phyloP scores from a whole-genome alignment of 2,888 invertebrate genomes.

The Oxyscelio sp. region DNA sequence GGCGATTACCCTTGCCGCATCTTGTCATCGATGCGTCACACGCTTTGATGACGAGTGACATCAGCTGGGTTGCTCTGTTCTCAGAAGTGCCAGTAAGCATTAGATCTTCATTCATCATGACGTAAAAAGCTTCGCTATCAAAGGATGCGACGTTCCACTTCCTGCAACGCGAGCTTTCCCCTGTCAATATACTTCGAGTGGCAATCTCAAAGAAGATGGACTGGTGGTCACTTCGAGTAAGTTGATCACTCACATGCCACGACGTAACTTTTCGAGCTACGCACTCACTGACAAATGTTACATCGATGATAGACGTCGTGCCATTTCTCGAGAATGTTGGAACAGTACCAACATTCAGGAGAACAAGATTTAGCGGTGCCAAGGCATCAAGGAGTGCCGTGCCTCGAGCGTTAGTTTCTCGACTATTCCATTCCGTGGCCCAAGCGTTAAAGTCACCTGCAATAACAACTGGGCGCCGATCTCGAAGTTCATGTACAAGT shows the following conservation, averaged over 20 bases:
- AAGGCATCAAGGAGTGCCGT: too few relatives aligned
- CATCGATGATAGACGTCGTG: not conserved
- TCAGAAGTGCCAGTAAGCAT: not conserved
- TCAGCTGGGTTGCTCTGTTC: not conserved
- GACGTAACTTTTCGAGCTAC: not conserved
- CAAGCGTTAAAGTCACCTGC: too few relatives aligned
- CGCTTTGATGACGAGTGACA: not conserved
- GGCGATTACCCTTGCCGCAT: not conserved
- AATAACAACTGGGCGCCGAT: too few relatives aligned
- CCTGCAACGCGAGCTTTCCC: not conserved
- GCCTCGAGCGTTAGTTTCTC: too few relatives aligned
- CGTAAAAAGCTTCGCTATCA: not conserved
- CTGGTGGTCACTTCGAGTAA: too few relatives aligned
- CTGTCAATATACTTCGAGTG: too few relatives aligned
- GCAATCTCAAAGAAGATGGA: too few relatives aligned
- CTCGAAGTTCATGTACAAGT: too few relatives aligned
- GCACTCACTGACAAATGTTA: not conserved
- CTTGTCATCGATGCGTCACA: constrained; percentile 2
- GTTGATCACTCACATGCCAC: not conserved
- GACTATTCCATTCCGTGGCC: too few relatives aligned
- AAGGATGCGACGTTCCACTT: not conserved
- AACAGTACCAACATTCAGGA: too few relatives aligned
- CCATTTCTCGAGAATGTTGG: constrained; percentile 2
- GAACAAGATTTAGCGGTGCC: too few relatives aligned
- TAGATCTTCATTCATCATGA: not conserved